Base-by-base conservation (phyloP, 2,113 vertebrate species). In the Chascanopsetta lugubris region DNA sequence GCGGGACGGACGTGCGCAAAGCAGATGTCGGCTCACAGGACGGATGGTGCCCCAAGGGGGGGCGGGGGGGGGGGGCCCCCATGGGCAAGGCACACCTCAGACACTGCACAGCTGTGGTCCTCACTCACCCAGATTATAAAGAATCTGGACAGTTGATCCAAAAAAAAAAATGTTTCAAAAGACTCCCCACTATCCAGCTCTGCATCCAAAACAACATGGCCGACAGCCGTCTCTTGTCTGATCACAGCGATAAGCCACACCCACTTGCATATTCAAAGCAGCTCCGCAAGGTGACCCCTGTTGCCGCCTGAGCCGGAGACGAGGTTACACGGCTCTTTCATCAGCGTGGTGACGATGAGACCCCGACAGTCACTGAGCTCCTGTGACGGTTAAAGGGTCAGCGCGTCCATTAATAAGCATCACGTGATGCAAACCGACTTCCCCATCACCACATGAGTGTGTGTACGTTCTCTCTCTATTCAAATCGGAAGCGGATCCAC, bases 1-100 rank as follows among this genome's bases (percentile, higher is more conserved):
- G 49, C 58, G 80, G 74, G 80, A 75, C 60, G 75, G 70, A 66
- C 12, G 63, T 64, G 42, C 61, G 62, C 60, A 67, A 61, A 77
- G 79, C 84, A 87, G 80, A 86, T 85, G 87, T 86, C 77, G 67
- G 45, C 2, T 12, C 18, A 22, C 54, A 76, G 68, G 68, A 86
- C 78, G 83, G 72, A 78, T 72, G 12, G 65, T 45, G 77, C 77
- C 75, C 84, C 17, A 55, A 77, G 78, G 76, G 74, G 62, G 71
- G 42, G 60, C 30, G 12, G 53, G 70, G 6, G 11, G 85, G 34
- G 34, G 6, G 65, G 83, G 81, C 72, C 40, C 40, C 22, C 43
- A 11, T 25, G 43, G 51, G 42, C 61, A 69, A 43, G 58, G 18
- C 30, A 63, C 17, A 59, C 13, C 3, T 26, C 4, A n/a, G n/a